Conservation (phyloP, 2,113 vertebrate species). For the Cyphomyrus discorhynchus region DNA sequence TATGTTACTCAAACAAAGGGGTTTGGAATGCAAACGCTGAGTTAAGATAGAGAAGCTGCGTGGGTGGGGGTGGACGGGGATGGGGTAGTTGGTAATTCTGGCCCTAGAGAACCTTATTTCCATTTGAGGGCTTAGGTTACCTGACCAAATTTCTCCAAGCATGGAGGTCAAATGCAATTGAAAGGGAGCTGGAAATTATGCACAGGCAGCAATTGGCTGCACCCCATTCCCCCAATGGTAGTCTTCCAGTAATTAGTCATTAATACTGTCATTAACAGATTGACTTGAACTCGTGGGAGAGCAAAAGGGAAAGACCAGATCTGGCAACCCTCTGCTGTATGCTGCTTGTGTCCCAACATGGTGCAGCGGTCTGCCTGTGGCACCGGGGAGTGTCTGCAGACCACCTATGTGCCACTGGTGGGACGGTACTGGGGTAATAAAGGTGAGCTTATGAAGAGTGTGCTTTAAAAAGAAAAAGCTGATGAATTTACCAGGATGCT, state of each 20-base stretch:
- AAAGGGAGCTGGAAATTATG: background rate
- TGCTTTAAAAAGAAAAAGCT: background rate
- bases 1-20: slow-evolving; percentile 22
- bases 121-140: background rate
- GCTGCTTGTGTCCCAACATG: background rate
- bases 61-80: background rate
- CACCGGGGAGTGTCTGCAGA: background rate
- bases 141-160: background rate
- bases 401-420: background rate
- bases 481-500: background rate
- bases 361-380: background rate
- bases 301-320: background rate
- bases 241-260: background rate
- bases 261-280: background rate
- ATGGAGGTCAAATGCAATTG: background rate
- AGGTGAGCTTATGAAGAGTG: background rate
- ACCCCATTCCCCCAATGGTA: background rate
- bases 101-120: background rate
- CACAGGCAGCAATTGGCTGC: background rate
- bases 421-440: background rate
- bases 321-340: background rate
- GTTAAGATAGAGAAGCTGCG: background rate
- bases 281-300: background rate
- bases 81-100: background rate
- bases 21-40: slow-evolving; percentile 22